A percentile compares a stretch with the other conserved stretches of the same genome.
Evolutionary conservation across 2,113 vertebrate species (phyloP).

Genomic region (Hyla sarda): DNA sequence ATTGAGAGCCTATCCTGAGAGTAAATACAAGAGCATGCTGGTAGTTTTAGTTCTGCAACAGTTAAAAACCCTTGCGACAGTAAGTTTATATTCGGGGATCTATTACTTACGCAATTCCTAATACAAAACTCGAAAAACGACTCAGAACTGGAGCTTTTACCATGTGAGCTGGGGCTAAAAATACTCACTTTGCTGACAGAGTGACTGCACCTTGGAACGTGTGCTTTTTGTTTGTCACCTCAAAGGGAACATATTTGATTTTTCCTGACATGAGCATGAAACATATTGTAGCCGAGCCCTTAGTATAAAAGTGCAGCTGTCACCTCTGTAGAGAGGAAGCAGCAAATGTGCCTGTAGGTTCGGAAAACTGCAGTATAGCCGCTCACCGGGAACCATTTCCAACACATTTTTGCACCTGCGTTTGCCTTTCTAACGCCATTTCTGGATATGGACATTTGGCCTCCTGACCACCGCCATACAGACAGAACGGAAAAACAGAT

Average conservation of each 20-base stretch:
- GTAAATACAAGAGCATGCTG: too few species aligned
- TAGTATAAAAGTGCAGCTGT: not conserved
- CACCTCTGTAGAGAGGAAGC: not conserved
- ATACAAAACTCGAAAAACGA: not conserved
- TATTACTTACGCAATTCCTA: not conserved
- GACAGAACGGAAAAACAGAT: too few species aligned
- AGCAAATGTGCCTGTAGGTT: not conserved
- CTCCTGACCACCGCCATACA: too few species aligned
- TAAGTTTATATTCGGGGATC: too few species aligned
- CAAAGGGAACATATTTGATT: slow-evolving; percentile 2
- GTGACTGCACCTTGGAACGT: not conserved
- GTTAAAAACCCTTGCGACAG: too few species aligned
- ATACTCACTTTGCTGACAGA: not conserved
- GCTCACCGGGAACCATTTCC: not conserved
- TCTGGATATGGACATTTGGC: not conserved
- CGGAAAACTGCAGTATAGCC: not conserved
- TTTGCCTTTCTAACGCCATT: too few species aligned
- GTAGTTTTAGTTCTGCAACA: too few species aligned
- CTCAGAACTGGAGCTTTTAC: not conserved
- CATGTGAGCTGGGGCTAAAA: not conserved
- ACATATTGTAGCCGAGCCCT: not conserved
- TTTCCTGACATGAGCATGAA: not conserved
- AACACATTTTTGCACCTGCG: not conserved
- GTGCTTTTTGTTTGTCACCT: not conserved
- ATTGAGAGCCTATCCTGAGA: too few species aligned